Evolutionary conservation across 2,113 vertebrate species (phyloP).

Genomic region (Anolis carolinensis): DNA sequence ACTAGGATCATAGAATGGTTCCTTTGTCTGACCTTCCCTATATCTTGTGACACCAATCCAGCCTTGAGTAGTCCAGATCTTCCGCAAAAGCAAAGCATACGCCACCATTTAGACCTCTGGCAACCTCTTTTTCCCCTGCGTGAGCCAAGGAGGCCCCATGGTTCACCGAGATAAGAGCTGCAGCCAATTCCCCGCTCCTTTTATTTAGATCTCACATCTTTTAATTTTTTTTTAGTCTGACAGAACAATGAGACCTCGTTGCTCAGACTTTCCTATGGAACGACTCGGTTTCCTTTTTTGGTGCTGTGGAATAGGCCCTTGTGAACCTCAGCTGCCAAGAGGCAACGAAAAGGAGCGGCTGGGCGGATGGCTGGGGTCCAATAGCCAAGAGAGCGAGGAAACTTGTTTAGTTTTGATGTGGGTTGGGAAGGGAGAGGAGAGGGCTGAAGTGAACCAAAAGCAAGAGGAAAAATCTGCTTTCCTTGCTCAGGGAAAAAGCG

Average conservation of each 20-base stretch:
- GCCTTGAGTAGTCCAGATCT: background rate
- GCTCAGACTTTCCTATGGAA: slow-evolving; percentile 41
- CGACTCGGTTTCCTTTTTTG: slow-evolving; percentile 34
- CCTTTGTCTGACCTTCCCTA: background rate
- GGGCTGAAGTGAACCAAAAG: background rate
- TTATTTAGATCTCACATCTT: slow-evolving; percentile 20
- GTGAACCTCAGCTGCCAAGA: slow-evolving; percentile 17
- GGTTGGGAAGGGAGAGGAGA: background rate
- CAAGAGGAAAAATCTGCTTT: background rate
- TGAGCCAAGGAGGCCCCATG: background rate
- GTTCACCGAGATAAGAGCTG: slow-evolving; percentile 10
- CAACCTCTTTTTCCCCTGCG: slow-evolving; percentile 19
- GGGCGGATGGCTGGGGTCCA: slow-evolving; percentile 8
- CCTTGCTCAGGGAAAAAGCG: background rate
- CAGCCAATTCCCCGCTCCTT: background rate
- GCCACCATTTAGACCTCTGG: slow-evolving; percentile 1
- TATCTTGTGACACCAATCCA: slow-evolving; percentile 12
- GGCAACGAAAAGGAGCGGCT: background rate
- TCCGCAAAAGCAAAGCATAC: background rate
- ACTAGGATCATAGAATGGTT: background rate
- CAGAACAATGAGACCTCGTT: slow-evolving; percentile 9
- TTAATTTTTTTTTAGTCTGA: slow-evolving; percentile 8
- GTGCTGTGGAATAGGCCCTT: slow-evolving; percentile 6
- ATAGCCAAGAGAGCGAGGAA: background rate
- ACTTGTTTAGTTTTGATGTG: background rate